These are phyloP conservation scores for Paramormyrops kingsleyae DNA, from an alignment of 2,113 vertebrate species.

Conservation along the genomic window DNA sequence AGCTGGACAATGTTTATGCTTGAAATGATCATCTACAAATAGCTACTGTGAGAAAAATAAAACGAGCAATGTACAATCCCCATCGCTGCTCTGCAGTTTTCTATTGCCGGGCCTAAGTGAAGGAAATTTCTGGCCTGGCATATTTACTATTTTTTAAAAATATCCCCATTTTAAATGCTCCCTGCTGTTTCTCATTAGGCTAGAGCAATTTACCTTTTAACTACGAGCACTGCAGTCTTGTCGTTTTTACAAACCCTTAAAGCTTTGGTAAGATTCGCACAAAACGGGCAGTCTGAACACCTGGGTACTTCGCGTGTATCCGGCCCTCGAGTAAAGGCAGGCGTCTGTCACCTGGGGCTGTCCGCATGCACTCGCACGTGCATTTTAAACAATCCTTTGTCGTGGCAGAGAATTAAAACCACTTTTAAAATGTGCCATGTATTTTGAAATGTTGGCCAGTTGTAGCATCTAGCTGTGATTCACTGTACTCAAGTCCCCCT, in stretches of 20 bases:
- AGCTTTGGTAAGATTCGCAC: slow-evolving; percentile 75
- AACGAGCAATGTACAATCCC: slow-evolving; percentile 58
- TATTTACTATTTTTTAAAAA: slow-evolving; percentile 60
- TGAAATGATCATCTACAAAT: slow-evolving; percentile 55
- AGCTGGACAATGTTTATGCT: slow-evolving; percentile 63
- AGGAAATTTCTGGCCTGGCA: slow-evolving; percentile 47
- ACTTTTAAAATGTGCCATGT: slow-evolving; percentile 65
- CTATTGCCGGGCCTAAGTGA: slow-evolving; percentile 41
- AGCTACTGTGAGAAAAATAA: slow-evolving; percentile 46
- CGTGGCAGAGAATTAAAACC: slow-evolving; percentile 49
- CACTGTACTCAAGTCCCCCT: slow-evolving; percentile 8
- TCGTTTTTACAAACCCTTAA: slow-evolving; percentile 55
- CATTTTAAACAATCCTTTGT: slow-evolving; percentile 39
- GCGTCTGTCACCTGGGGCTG: slow-evolving; percentile 60
- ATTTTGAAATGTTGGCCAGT: slow-evolving; percentile 50
- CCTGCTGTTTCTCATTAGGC: slow-evolving; percentile 58
- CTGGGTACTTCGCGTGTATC: not conserved
- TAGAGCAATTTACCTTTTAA: slow-evolving; percentile 46
- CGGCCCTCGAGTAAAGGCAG: slow-evolving; percentile 34
- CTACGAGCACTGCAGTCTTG: slow-evolving; percentile 61
- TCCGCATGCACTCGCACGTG: slow-evolving; percentile 58
- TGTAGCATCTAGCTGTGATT: slow-evolving; percentile 52
- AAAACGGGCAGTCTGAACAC: slow-evolving; percentile 44
- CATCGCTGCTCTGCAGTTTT: slow-evolving; percentile 54
- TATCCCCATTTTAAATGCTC: slow-evolving; percentile 47